Evolutionary conservation across 2,888 invertebrate genomes (phyloP).

Genomic region (Philhelius pedissequus): DNA sequence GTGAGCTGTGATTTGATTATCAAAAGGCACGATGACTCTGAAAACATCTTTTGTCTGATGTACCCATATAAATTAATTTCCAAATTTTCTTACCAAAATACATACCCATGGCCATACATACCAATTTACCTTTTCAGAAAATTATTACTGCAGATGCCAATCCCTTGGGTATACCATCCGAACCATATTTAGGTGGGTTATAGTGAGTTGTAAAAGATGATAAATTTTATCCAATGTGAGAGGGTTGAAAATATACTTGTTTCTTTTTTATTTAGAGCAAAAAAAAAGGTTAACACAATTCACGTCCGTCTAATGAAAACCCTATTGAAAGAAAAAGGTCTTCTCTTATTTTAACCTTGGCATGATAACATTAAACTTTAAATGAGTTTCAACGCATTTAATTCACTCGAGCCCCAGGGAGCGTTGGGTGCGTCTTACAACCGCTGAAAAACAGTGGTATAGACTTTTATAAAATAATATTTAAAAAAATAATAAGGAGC

Average conservation of each 20-base stretch:
- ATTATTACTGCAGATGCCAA: neutral
- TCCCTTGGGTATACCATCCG: neutral
- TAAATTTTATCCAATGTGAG: neutral
- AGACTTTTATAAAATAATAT: no score
- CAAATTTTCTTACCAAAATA: no score
- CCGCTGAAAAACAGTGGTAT: neutral
- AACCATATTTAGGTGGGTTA: neutral
- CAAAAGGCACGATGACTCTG: no score
- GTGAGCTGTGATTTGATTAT: no score
- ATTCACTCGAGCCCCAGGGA: constrained; percentile 41
- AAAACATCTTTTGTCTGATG: no score
- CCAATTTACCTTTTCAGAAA: neutral
- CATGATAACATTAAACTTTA: constrained; percentile 14
- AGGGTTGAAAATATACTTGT: neutral
- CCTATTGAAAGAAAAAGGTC: neutral
- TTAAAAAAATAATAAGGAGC: no score
- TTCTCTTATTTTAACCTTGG: neutral
- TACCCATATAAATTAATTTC: neutral
- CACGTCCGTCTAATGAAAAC: constrained; percentile 30
- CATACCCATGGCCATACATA: neutral
- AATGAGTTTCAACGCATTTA: constrained; percentile 46
- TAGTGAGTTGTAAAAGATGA: neutral
- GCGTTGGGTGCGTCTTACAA: neutral
- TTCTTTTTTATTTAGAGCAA: neutral
- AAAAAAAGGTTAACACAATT: neutral